Conservation (phyloP, 53 echinoderm and acorn worm species). For the Mesocentrotus franciscanus region DNA sequence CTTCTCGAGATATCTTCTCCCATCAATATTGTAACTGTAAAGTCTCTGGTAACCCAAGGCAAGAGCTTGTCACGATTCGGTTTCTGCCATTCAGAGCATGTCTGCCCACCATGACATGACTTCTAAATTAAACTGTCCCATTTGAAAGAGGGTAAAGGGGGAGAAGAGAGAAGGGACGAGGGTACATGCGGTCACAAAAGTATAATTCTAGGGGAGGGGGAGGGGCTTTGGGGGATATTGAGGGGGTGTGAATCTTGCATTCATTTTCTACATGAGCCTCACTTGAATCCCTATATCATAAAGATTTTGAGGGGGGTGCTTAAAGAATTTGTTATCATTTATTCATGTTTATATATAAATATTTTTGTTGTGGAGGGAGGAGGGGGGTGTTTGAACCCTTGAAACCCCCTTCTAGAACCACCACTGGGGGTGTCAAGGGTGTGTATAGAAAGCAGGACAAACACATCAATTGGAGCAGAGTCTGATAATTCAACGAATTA, state of each 20-base stretch:
- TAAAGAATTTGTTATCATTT: too few relatives aligned
- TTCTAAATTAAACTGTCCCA: constrained; percentile 32
- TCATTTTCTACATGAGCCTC: too few relatives aligned
- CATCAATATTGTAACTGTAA: neutral
- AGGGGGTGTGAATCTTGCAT: too few relatives aligned
- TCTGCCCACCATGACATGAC: constrained; percentile 3
- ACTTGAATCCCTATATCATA: too few relatives aligned
- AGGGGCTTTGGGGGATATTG: neutral
- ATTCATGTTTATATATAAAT: too few relatives aligned
- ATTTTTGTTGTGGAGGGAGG: neutral
- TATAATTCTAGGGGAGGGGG: neutral
- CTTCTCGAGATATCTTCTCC: neutral
- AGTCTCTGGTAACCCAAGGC: constrained; percentile 25
- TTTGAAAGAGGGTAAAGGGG: neutral
- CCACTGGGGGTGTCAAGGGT: neutral
- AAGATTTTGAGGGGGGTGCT: too few relatives aligned
- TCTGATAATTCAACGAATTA: neutral
- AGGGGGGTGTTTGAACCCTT: neutral
- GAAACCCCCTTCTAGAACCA: neutral
- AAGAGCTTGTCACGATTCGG: neutral
- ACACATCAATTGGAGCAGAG: neutral
- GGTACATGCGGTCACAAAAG: too few relatives aligned
- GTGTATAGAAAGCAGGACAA: neutral
- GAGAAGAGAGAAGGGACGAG: neutral
- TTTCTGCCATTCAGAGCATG: constrained; percentile 26